These are phyloP conservation scores for Polyploca ridens DNA, from an alignment of 2,888 invertebrate genomes.

Conservation along the genomic window DNA sequence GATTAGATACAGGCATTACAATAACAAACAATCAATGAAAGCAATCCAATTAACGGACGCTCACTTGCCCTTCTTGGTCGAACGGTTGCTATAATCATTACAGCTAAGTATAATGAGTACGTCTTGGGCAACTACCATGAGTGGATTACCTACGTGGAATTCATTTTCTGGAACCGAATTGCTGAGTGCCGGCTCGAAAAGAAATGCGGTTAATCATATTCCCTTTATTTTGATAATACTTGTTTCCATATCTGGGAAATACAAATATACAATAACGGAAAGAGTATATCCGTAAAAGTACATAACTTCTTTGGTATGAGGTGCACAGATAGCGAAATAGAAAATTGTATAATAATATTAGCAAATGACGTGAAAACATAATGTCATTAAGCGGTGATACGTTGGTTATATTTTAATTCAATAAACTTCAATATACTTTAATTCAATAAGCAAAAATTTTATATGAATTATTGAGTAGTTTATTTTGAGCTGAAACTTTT, in stretches of 20 bases:
- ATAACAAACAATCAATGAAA: conserved; percentile 61
- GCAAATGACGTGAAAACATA: too few species aligned
- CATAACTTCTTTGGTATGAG: too few species aligned
- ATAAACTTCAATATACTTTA: too few species aligned
- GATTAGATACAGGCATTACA: conserved; percentile 33
- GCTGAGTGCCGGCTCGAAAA: conserved; percentile 33
- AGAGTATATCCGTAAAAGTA: too few species aligned
- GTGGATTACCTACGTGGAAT: conserved; percentile 43
- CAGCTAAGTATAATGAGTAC: conserved; percentile 47
- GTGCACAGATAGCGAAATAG: too few species aligned
- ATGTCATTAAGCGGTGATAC: too few species aligned
- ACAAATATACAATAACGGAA: too few species aligned
- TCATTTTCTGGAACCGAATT: conserved; percentile 44
- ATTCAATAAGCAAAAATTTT: too few species aligned
- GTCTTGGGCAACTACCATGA: conserved; percentile 11
- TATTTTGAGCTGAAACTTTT: too few species aligned
- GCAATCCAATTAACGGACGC: conserved; percentile 71
- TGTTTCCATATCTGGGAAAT: conserved; percentile 18
- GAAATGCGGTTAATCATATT: background rate
- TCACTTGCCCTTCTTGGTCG: conserved; percentile 64
- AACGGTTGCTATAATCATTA: conserved; percentile 70
- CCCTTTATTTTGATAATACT: conserved; percentile 21
- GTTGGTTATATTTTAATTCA: too few species aligned
- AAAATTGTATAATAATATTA: too few species aligned
- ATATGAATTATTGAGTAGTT: too few species aligned